A percentile compares a stretch with the other conserved stretches of the same genome.
These are phyloP conservation scores for Amblyraja radiata DNA, from an alignment of 2,797 vertebrate genomes.

Conservation along the genomic window DNA sequence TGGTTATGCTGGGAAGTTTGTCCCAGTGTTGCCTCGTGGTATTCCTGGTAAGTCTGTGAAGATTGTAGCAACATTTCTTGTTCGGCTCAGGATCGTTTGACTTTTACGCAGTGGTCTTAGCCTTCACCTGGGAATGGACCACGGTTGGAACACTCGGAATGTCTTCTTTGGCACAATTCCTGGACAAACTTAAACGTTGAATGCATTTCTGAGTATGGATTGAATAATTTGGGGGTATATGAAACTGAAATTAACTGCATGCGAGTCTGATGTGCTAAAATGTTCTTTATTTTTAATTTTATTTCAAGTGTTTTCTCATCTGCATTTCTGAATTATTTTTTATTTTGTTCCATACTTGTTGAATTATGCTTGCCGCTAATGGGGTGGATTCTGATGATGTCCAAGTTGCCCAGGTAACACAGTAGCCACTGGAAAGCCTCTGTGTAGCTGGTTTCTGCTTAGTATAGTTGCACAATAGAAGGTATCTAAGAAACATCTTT, in stretches of 20 bases:
- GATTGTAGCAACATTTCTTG: no score
- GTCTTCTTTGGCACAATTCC: no score
- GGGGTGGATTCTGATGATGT: constrained; percentile 68
- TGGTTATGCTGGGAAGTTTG: no score
- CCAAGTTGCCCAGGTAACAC: constrained; percentile 83
- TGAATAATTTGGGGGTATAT: not conserved
- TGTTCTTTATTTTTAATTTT: not conserved
- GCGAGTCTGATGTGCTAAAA: no score
- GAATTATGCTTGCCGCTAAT: constrained; percentile 55
- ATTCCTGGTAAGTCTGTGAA: no score
- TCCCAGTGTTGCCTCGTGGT: no score
- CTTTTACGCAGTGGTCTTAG: no score
- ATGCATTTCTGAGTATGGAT: not conserved
- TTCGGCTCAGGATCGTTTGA: no score
- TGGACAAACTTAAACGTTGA: not conserved
- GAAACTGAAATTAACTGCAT: not conserved
- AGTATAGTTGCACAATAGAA: constrained; percentile 51
- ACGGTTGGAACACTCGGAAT: no score
- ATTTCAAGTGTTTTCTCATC: not conserved
- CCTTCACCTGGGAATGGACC: no score
- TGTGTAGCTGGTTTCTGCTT: constrained; percentile 68
- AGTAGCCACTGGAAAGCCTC: constrained; percentile 79
- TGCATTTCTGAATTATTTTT: not conserved
- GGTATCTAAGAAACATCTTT: constrained; percentile 56
- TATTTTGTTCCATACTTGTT: constrained; percentile 42